Evolutionary conservation across 2,113 vertebrate species (phyloP).

Genomic region (Vulpes lagopus): DNA sequence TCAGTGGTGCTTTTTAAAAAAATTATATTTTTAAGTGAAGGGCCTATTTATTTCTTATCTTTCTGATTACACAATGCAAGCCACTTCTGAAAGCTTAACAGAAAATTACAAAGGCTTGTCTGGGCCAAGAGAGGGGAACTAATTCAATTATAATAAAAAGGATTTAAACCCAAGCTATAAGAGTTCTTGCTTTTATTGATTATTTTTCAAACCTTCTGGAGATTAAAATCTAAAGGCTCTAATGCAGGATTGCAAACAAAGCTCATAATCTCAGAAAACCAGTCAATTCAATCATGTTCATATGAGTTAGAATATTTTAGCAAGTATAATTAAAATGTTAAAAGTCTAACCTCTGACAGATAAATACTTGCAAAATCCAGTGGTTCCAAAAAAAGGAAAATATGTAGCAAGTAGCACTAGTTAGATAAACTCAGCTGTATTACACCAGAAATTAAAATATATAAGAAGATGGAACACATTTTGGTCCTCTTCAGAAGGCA

Average conservation of each 20-base stretch:
- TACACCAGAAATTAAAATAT: background rate
- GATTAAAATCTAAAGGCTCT: conserved; percentile 51
- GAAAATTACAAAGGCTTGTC: conserved; percentile 50
- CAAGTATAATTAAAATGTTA: conserved; percentile 57
- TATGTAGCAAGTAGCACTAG: background rate
- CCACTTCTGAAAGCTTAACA: conserved; percentile 30
- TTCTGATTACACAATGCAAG: conserved; percentile 15
- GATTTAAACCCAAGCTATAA: conserved; percentile 4
- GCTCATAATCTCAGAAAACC: conserved; percentile 46
- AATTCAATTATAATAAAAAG: conserved; percentile 57
- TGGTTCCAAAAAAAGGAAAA: background rate
- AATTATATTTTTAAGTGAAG: conserved; percentile 31
- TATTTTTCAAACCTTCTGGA: conserved; percentile 44
- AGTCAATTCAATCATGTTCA: conserved; percentile 42
- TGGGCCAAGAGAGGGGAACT: background rate
- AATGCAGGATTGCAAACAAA: conserved; percentile 41
- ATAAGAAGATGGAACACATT: background rate
- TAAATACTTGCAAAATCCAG: background rate
- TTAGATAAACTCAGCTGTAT: background rate
- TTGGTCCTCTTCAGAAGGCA: background rate
- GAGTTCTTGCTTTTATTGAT: conserved; percentile 35
- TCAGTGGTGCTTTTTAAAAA: conserved; percentile 16
- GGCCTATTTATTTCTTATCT: conserved; percentile 34
- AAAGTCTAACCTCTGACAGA: background rate
- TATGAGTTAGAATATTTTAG: background rate